phyloP scores from a whole-genome alignment of 1,140 invertebrate species.

The Melanaphis sacchari region DNA sequence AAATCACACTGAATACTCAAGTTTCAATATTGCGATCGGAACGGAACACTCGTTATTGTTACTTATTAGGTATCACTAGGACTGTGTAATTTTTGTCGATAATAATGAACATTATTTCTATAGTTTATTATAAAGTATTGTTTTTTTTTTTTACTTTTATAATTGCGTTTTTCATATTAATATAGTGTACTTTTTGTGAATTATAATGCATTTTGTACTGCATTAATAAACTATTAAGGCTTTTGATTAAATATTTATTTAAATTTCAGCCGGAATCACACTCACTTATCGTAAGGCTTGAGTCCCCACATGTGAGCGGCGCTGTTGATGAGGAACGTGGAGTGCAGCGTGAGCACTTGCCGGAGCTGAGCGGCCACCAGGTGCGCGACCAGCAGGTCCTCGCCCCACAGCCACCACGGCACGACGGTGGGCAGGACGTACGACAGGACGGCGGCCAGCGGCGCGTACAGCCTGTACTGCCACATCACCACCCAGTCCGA shows the following conservation, averaged over 20 bases:
- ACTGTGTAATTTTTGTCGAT: no score
- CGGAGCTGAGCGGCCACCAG: slow-evolving; percentile 73
- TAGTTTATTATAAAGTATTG: no score
- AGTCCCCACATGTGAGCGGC: slow-evolving; percentile 77
- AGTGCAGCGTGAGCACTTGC: slow-evolving; percentile 73
- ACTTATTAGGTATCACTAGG: no score
- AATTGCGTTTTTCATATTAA: no score
- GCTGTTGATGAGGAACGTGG: slow-evolving; percentile 80
- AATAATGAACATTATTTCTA: no score
- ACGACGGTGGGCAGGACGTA: slow-evolving; percentile 67
- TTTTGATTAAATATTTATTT: no score
- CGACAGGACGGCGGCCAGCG: slow-evolving; percentile 58
- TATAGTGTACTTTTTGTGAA: no score
- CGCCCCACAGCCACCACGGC: slow-evolving; percentile 71
- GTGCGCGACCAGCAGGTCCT: slow-evolving; percentile 70
- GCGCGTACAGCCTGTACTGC: slow-evolving; percentile 67
- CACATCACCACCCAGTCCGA: slow-evolving; percentile 74
- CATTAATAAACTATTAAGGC: background rate
- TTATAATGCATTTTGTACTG: background rate
- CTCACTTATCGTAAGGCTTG: slow-evolving; percentile 78
- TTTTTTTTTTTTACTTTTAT: no score
- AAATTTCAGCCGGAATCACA: slow-evolving; percentile 59
- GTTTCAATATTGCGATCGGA: no score
- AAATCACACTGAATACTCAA: background rate
- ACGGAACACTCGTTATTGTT: no score